Base-by-base conservation (phyloP, 2,113 vertebrate genomes). In the Gorsachius goisagi region DNA sequence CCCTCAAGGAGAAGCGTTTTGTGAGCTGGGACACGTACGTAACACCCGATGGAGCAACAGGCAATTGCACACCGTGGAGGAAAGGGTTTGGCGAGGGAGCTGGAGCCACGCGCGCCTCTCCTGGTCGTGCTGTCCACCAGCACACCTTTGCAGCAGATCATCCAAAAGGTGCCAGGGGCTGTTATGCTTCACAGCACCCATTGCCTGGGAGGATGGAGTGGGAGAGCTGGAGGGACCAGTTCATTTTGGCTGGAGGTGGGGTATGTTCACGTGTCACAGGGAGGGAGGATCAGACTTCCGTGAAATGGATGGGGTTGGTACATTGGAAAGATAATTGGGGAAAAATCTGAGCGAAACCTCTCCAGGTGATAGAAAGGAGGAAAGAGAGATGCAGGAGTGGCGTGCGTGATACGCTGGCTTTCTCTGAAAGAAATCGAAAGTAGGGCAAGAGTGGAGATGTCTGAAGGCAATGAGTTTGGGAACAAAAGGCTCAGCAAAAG, bases 251-350 rank as follows among this genome's bases (percentile, higher is more conserved):
- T 60, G 85, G 66, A 44, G 17, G 9, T 2, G 3, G 49, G 35
- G 6, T 50, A 2, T 19, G 20, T 27, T 83, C 20, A 9, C 9
- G 11, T 1, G 0, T 0, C 3, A 27, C 47, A 16, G 55, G 23
- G 33, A 53, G 21, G 37, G 19, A 32, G 44, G 33, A 59, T 3
- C 28, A 73, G 63, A 8, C 8, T 68, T 18, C 9, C 5, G 0
- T 37, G 44, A 59, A 41, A 33, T 8, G 18, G n/a, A 15, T 50
- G 79, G 58, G 13, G 33, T 15, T 35, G 41, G 11, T n/a, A 14
- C 0, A 1, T 2, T 26, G 68, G 39, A 55, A 66, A 47, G 3
- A 39, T 13, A 53, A 41, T 9, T 52, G 8, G 30, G 18, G 39
- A 39, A 41, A 68, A 44, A 45, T 1, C 21, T 1, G 8, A 47